Evolutionary conservation across 1,140 invertebrate species (phyloP).

Genomic region (Oryctes rhinoceros): DNA sequence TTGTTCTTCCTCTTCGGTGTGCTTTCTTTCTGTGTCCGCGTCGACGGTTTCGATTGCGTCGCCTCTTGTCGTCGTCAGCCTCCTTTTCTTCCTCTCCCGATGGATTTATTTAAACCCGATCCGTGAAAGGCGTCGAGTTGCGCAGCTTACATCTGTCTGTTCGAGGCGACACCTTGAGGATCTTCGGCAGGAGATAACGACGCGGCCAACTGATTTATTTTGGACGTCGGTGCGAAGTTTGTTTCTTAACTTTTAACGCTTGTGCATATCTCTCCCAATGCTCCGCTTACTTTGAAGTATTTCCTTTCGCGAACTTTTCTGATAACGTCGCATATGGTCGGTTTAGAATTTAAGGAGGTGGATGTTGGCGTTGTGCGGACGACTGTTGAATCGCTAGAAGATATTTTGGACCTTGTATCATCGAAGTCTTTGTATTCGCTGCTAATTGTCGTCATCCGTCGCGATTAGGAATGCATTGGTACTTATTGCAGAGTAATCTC

Average conservation of each 20-base stretch:
- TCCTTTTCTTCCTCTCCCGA: constrained; percentile 43
- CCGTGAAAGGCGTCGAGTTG: constrained; percentile 55
- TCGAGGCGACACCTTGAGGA: constrained; percentile 23
- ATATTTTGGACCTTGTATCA: too few species aligned
- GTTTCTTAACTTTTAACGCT: constrained; percentile 15
- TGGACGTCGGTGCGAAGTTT: not conserved
- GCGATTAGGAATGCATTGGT: too few species aligned
- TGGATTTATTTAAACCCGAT: constrained; percentile 54
- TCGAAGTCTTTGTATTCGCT: too few species aligned
- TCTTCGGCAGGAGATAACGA: constrained; percentile 6
- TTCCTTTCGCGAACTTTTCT: not conserved
- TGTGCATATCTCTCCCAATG: not conserved
- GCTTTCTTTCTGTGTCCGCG: not conserved
- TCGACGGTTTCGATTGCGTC: not conserved
- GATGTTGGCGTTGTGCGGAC: too few species aligned
- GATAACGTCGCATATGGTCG: not conserved
- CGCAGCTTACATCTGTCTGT: constrained; percentile 55
- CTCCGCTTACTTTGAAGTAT: not conserved
- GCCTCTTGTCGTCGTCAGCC: not conserved
- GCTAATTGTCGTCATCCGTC: too few species aligned
- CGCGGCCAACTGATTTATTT: constrained; percentile 45
- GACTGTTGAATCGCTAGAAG: too few species aligned
- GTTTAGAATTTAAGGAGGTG: too few species aligned
- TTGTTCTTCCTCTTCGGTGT: not conserved
- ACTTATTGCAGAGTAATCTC: too few species aligned